Percentiles rank a stretch among this genome's conserved stretches.
phyloP scores from a whole-genome alignment of 2,888 invertebrate genomes.

The Entomobrya proxima region DNA sequence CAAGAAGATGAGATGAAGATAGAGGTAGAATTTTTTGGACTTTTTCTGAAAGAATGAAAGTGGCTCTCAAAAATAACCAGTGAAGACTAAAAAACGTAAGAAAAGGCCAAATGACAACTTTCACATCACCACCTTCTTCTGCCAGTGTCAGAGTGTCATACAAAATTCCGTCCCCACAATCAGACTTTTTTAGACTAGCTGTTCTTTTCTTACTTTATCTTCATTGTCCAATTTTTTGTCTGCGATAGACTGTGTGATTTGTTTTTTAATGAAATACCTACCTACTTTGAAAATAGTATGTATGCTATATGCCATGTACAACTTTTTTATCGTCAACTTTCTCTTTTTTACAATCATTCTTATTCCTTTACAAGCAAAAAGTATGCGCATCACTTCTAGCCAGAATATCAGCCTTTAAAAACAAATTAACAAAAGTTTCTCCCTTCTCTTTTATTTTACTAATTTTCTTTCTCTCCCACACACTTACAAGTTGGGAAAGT shows the following conservation, averaged over 20 bases:
- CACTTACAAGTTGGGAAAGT: not conserved
- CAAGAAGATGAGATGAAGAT: too few species aligned
- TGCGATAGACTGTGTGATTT: not conserved
- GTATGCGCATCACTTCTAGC: too few species aligned
- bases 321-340: constrained; percentile 26
- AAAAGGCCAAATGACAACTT: not conserved
- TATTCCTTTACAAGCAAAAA: not conserved
- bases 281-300: not conserved
- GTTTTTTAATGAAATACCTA: constrained; percentile 42
- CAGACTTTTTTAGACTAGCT: too few species aligned
- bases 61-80: not conserved
- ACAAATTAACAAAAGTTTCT: constrained; percentile 34
- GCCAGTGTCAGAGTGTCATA: too few species aligned
- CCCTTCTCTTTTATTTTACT: not conserved
- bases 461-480: not conserved
- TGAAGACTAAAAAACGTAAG: not conserved
- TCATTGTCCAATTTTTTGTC: too few species aligned
- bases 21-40: not conserved
- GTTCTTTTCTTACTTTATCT: too few species aligned
- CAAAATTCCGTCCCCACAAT: not conserved
- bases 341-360: not conserved
- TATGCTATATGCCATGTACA: not conserved
- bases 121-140: not conserved
- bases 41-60: not conserved
- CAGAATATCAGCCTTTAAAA: not conserved